Evolutionary conservation across 2,888 invertebrate genomes (phyloP), one percentile per base, ranked within the genome.

Genomic region (Yponomeuta malinellus): DNA sequence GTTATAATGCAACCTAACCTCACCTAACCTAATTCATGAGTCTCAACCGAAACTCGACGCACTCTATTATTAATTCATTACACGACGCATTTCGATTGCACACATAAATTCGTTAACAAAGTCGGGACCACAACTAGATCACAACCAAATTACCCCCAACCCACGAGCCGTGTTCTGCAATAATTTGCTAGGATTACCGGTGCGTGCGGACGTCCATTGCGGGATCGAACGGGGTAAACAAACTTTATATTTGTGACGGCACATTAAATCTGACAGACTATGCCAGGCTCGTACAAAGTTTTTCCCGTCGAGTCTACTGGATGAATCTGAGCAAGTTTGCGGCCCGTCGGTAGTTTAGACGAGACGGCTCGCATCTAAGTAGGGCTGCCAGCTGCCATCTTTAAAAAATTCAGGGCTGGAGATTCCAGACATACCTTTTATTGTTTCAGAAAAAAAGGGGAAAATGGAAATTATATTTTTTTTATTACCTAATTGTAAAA

Each of bases 121-220:
- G 37, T 8, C 67, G 2, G 23, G 43, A 64, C 31, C 10, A 43
- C 9, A 31, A 31, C 67, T 37, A 31, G 43, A 15, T 67, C 67
- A 70, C 72, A 72, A 73, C 76, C 75, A 76, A 73, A 76, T 78
- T 76, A 77, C 73, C 73, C 73, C 43, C n/a, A 43, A 67, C 48
- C 71, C 15, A 63, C 33, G 69, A 74, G 72, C 72, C 80, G 76
- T 80, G 78, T 74, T 74, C 72, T 71, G 69, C 78, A 76, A 81
- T 79, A 77, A 81, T 76, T 78, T 74, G 72, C 70, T 64, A 72
- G 70, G 71, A 72, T 74, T 73, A 76, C 72, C 69, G 74, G 66
- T 73, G 73, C 75, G 72, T 75, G 72, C 71, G 72, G 3, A 2
- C 64, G 31, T 12, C 52, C 52, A 59, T 59, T 59, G 52, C 15